These are phyloP conservation scores for Mesoligia furuncula DNA, from an alignment of 2,888 invertebrate species.

Conservation along the genomic window DNA sequence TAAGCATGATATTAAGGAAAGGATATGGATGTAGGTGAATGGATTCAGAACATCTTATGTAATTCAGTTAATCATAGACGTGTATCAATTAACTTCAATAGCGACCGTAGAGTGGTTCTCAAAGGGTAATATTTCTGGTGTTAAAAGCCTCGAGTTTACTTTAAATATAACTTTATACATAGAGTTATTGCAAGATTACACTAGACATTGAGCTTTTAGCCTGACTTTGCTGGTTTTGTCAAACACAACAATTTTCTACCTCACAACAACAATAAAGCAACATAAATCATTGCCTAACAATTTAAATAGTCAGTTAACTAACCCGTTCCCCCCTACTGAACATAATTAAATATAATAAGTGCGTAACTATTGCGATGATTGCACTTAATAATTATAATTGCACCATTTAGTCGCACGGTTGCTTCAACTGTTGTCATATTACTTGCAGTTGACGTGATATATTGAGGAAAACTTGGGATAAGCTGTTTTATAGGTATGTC, in stretches of 20 bases:
- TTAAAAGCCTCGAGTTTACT: not conserved
- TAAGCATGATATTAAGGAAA: not conserved
- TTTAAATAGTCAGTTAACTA: constrained; percentile 41
- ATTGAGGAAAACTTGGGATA: not conserved
- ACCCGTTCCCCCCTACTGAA: constrained; percentile 43
- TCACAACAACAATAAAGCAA: constrained; percentile 7
- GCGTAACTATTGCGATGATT: constrained; percentile 61
- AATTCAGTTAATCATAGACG: not conserved
- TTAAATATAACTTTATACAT: not conserved
- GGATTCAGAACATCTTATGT: not conserved
- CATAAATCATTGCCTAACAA: constrained; percentile 47
- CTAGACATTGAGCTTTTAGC: not conserved
- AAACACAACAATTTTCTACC: not conserved
- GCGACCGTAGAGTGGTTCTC: not conserved
- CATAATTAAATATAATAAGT: constrained; percentile 66
- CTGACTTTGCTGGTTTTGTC: not conserved
- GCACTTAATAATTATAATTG: constrained; percentile 64
- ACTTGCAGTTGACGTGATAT: constrained; percentile 22
- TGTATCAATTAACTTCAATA: not conserved
- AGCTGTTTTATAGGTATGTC: not conserved
- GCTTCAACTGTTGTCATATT: constrained; percentile 53
- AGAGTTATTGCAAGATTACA: not conserved
- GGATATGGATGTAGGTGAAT: not conserved
- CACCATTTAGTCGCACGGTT: constrained; percentile 59
- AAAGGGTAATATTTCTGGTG: not conserved